phyloP scores from a whole-genome alignment of 2,113 vertebrate genomes.

The Crotalus tigris region DNA sequence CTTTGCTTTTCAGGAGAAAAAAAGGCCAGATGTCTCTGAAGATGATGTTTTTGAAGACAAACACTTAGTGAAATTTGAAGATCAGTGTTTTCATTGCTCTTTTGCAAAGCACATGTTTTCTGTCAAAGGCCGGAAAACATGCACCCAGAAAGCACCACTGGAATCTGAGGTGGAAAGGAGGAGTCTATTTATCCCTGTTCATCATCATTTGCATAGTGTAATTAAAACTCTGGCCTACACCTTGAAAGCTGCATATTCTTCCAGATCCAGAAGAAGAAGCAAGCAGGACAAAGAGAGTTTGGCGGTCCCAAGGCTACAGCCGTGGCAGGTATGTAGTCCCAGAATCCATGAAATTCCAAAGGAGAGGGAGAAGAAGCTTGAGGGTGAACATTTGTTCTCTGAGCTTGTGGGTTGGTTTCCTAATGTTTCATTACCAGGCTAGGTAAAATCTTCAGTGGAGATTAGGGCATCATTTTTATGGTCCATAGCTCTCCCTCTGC shows the following conservation, averaged over 20 bases:
- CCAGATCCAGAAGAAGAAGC: background rate
- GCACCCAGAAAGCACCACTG: background rate
- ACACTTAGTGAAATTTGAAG: background rate
- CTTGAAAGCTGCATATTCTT: background rate
- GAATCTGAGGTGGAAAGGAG: background rate
- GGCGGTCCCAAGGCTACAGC: background rate
- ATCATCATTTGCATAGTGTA: background rate
- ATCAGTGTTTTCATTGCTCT: background rate
- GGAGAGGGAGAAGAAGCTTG: no score
- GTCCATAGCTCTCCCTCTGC: no score
- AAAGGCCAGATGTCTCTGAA: background rate
- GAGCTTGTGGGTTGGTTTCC: no score
- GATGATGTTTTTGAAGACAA: no score
- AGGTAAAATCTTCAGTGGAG: no score
- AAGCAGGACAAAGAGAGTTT: background rate
- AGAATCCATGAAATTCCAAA: no score
- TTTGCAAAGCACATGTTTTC: background rate
- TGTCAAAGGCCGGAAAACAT: background rate
- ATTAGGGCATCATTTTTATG: no score
- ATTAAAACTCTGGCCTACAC: background rate
- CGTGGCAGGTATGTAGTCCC: background rate
- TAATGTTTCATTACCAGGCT: no score
- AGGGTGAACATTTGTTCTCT: no score
- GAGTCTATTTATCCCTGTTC: background rate
- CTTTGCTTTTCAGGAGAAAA: background rate